Base-by-base conservation (phyloP, 2,113 vertebrate genomes). In the Hemicordylus capensis region DNA sequence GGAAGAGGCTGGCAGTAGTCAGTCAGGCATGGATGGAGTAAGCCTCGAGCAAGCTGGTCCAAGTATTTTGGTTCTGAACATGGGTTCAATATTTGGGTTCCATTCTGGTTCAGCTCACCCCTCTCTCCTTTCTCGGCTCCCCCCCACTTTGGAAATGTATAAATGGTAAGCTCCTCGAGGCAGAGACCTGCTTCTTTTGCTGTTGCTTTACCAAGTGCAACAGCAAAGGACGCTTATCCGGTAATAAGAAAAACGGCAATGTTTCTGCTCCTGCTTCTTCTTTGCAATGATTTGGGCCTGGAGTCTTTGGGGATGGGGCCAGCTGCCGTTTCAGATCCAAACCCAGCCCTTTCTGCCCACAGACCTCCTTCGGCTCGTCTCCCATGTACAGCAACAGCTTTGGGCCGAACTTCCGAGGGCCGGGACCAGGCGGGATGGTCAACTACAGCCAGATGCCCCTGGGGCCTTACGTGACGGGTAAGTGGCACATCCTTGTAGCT, bases 371-470 rank as follows among this genome's bases (percentile, higher is more conserved):
- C 0, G 95, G 97, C 94, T 98, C 98, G 63, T 98, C 98, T 31
- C 98, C 98, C 96, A 97, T 99, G 96, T 99, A 98, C 95, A 97
- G 94, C 96, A 97, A 93, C 95, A 96, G 93, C 92, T 99, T 99
- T 4, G 98, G 97, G 69, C 96, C 97, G 17, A 98, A 96, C 31
- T 98, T 98, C 96, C 96, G 98, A 89, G 98, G 98, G 63, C 97
- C 98, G 0, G 98, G 97, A 37, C 97, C 98, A 0, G 98, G 98
- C 15, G 96, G 97, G 81, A 97, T 99, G 93, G 97, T 99, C 91
- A 99, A 99, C 96, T 99, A 99, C 96, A 99, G 97, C 85, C 99
- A 99, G 97, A 99, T 99, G 99, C 99, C 99, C 84, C 96, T 99
- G 89, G 99, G 99, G 80, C 99, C 99, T 1, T 99, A 99, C 0